Conservation (phyloP, 2,113 vertebrate genomes). For the Empidonax traillii region DNA sequence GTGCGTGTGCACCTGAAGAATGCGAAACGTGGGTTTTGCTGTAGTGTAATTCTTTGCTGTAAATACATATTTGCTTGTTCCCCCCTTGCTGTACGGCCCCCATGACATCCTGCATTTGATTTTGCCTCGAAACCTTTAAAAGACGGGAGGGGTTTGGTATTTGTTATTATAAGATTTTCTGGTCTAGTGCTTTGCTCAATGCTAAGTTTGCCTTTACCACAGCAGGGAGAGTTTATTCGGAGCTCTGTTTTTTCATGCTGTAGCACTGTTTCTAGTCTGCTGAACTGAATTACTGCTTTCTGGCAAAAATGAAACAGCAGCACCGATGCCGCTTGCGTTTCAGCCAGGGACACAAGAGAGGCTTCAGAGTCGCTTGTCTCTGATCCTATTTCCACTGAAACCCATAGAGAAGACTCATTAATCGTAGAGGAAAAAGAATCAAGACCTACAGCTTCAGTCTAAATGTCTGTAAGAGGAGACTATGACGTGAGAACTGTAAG, state of each 20-base stretch:
- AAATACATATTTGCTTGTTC: slow-evolving; percentile 42
- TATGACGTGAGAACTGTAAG: neutral
- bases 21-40: neutral
- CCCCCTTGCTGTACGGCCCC: neutral
- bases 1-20: neutral
- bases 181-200: slow-evolving; percentile 6
- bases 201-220: neutral
- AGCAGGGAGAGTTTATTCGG: slow-evolving; percentile 9
- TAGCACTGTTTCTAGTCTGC: slow-evolving; percentile 7
- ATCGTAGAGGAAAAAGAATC: neutral
- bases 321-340: neutral
- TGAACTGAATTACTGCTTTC: neutral
- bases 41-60: slow-evolving; percentile 40
- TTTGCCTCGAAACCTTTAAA: slow-evolving; percentile 22
- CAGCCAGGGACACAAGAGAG: neutral
- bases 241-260: neutral
- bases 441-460: neutral
- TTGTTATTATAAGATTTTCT: slow-evolving; percentile 28
- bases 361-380: neutral
- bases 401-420: neutral
- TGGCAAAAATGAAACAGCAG: neutral
- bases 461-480: neutral
- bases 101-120: neutral
- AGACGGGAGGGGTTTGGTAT: neutral
- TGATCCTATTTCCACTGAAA: neutral